These are phyloP conservation scores for Cephus cinctus DNA, from an alignment of 1,140 invertebrate species.

Conservation along the genomic window DNA sequence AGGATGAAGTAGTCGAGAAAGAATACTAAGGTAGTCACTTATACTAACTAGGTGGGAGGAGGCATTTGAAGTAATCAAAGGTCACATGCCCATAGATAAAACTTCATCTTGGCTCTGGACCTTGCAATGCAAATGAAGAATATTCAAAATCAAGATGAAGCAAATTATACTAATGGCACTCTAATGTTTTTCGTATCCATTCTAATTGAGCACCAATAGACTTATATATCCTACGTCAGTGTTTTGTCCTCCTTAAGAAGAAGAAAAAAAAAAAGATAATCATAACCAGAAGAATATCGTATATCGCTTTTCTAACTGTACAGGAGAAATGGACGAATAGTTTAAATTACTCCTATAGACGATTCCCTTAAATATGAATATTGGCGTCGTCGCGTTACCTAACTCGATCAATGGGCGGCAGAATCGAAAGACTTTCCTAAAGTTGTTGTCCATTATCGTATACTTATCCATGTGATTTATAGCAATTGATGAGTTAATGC, in stretches of 20 bases:
- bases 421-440: not conserved
- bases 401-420: not conserved
- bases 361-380: not conserved
- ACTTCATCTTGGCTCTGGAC: no score
- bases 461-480: not conserved
- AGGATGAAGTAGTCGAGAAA: no score
- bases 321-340: no score
- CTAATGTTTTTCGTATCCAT: not conserved
- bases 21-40: no score
- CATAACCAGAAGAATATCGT: not conserved
- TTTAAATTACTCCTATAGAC: not conserved
- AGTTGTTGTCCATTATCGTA: not conserved
- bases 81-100: no score
- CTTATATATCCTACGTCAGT: no score
- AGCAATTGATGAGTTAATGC: conserved; percentile 9
- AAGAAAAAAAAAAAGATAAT: not conserved
- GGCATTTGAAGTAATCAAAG: no score
- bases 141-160: no score
- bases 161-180: not conserved
- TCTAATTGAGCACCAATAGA: not conserved
- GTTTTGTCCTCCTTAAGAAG: not conserved
- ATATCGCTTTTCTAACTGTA: not conserved
- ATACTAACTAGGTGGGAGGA: no score
- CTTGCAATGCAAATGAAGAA: no score
- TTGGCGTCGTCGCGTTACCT: not conserved